phyloP scores from a whole-genome alignment of 2,888 invertebrate genomes.

The Chaetogeoica ovagalla region DNA sequence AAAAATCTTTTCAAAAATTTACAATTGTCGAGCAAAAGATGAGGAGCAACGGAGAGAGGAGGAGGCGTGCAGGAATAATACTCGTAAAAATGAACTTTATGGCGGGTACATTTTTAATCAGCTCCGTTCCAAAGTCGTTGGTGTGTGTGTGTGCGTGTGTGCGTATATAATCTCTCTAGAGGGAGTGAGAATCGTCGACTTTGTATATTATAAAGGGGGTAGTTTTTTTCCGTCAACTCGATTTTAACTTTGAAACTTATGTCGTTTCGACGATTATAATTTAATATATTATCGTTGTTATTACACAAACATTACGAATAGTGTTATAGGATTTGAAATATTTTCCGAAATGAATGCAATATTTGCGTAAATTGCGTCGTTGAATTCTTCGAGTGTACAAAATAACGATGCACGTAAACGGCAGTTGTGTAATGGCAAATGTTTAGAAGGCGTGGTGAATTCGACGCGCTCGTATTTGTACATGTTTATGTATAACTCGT shows the following conservation, averaged over 20 bases:
- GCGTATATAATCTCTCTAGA: conserved; percentile 16
- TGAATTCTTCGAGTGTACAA: too few relatives aligned
- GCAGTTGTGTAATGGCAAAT: conserved; percentile 10
- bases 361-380: too few relatives aligned
- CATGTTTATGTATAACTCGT: too few relatives aligned
- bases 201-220: conserved; percentile 31
- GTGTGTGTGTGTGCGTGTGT: too few relatives aligned
- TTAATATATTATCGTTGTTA: too few relatives aligned
- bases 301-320: conserved; percentile 26
- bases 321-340: conserved; percentile 32
- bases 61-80: too few relatives aligned
- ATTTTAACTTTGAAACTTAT: conserved; percentile 37
- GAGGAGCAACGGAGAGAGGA: too few relatives aligned
- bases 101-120: conserved; percentile 51
- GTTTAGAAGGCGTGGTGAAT: conserved; percentile 24
- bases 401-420: too few relatives aligned
- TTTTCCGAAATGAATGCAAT: too few relatives aligned
- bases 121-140: conserved; percentile 41
- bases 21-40: conserved; percentile 17
- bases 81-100: conserved; percentile 47
- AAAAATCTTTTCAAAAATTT: conserved; percentile 40
- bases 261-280: conserved; percentile 39
- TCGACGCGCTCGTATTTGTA: too few relatives aligned
- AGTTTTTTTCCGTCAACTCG: conserved; percentile 20
- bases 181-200: conserved; percentile 34